phyloP scores from a whole-genome alignment of 2,888 invertebrate genomes.

The Trissolcus brochymenae region DNA sequence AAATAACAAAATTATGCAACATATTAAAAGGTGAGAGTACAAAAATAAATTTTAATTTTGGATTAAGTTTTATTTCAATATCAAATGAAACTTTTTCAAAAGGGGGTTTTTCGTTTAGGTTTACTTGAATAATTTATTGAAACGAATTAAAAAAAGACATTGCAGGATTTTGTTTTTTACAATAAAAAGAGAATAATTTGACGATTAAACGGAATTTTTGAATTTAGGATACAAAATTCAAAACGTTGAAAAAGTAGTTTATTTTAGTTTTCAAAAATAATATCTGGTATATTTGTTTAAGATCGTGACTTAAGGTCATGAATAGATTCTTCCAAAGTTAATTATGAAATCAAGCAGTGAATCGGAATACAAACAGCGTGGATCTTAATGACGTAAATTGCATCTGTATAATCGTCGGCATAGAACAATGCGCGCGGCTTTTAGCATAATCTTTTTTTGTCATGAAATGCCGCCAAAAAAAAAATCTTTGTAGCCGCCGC shows the following conservation, averaged over 20 bases:
- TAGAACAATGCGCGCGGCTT: conserved; percentile 27
- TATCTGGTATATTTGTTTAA: not conserved
- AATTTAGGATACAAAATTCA: conserved; percentile 13
- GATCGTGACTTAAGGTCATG: not conserved
- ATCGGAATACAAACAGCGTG: conserved; percentile 18
- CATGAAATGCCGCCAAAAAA: conserved; percentile 5
- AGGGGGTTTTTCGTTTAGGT: too few species aligned
- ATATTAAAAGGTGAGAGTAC: too few species aligned
- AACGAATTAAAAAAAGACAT: too few species aligned
- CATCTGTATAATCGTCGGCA: conserved; percentile 13
- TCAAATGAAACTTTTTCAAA: too few species aligned
- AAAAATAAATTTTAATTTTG: too few species aligned
- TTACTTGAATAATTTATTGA: too few species aligned
- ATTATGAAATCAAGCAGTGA: conserved; percentile 20
- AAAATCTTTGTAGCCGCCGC: conserved; percentile 27
- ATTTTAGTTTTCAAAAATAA: conserved; percentile 14
- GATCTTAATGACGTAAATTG: conserved; percentile 29
- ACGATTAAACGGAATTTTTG: conserved; percentile 8
- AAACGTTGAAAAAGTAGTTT: conserved; percentile 6
- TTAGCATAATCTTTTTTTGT: conserved; percentile 21
- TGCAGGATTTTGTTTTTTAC: conserved; percentile 10
- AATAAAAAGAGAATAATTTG: conserved; percentile 16
- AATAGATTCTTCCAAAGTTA: conserved; percentile 16
- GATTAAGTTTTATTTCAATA: too few species aligned
- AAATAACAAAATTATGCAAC: too few species aligned